These are phyloP conservation scores for Platorchestia sp. DNA, from an alignment of 1,140 invertebrate genomes.

Conservation along the genomic window DNA sequence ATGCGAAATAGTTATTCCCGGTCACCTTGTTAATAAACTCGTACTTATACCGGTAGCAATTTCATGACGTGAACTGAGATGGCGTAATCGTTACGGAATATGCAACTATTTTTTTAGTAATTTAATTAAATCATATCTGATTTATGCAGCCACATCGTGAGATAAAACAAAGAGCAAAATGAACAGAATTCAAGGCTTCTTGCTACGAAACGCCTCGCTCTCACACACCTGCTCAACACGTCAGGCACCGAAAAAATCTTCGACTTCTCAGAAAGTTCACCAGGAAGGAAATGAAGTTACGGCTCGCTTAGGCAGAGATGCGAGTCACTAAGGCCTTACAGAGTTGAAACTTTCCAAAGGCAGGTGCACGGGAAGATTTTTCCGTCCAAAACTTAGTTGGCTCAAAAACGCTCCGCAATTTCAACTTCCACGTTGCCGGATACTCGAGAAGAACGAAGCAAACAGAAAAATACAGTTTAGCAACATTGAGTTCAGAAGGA, in stretches of 20 bases:
- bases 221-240: background rate
- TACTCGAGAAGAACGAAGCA: background rate
- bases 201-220: background rate
- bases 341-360: background rate
- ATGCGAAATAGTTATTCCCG: too few species aligned
- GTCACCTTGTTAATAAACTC: too few species aligned
- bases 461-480: background rate
- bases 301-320: background rate
- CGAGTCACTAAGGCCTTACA: background rate
- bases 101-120: too few species aligned
- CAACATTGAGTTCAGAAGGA: background rate
- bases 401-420: background rate
- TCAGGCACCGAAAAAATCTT: background rate
- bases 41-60: too few species aligned
- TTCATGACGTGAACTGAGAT: too few species aligned
- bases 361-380: background rate
- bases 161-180: background rate
- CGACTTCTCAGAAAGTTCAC: background rate
- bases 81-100: too few species aligned
- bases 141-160: too few species aligned
- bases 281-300: background rate
- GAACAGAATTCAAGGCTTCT: background rate
- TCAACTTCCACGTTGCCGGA: background rate
- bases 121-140: too few species aligned
- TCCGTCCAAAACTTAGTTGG: background rate